Evolutionary conservation across 1,140 invertebrate species (phyloP).

Genomic region (Mizuhopecten yessoensis): DNA sequence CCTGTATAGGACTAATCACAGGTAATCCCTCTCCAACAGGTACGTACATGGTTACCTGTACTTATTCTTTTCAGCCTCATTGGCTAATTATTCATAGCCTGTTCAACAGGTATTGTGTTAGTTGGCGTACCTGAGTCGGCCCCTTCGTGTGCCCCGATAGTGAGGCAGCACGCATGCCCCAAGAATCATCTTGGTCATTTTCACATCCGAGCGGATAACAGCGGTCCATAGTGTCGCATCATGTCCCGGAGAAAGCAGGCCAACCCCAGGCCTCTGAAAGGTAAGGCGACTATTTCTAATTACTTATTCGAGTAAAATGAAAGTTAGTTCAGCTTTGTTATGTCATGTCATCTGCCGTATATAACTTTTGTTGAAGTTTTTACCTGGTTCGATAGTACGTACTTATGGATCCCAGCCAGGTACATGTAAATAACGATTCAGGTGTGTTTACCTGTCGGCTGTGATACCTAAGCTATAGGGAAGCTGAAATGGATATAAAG

Average conservation of each 20-base stretch:
- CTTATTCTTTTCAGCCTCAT: slow-evolving; percentile 19
- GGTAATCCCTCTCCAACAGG: slow-evolving; percentile 6
- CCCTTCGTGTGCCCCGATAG: not conserved
- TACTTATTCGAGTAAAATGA: not conserved
- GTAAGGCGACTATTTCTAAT: not conserved
- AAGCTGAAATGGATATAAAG: not conserved
- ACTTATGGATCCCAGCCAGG: not conserved
- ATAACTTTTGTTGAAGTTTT: slow-evolving; percentile 1
- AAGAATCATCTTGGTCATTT: slow-evolving; percentile 27
- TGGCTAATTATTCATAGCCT: slow-evolving; percentile 37
- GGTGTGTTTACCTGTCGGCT: not conserved
- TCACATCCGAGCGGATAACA: slow-evolving; percentile 28
- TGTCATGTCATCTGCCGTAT: not conserved
- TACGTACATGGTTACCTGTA: not conserved
- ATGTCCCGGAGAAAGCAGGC: not conserved
- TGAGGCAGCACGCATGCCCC: slow-evolving; percentile 30
- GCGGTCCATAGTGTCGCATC: not conserved
- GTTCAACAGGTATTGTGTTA: slow-evolving; percentile 22
- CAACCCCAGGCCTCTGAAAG: slow-evolving; percentile 11
- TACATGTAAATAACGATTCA: not conserved
- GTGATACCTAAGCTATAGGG: slow-evolving; percentile 6
- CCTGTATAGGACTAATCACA: not conserved
- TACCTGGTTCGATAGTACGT: slow-evolving; percentile 14
- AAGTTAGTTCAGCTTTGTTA: not conserved
- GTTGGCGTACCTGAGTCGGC: not conserved